A percentile compares a stretch with the other conserved stretches of the same genome.
phyloP scores from a whole-genome alignment of 2,113 vertebrate genomes.

The Eclectus roratus region DNA sequence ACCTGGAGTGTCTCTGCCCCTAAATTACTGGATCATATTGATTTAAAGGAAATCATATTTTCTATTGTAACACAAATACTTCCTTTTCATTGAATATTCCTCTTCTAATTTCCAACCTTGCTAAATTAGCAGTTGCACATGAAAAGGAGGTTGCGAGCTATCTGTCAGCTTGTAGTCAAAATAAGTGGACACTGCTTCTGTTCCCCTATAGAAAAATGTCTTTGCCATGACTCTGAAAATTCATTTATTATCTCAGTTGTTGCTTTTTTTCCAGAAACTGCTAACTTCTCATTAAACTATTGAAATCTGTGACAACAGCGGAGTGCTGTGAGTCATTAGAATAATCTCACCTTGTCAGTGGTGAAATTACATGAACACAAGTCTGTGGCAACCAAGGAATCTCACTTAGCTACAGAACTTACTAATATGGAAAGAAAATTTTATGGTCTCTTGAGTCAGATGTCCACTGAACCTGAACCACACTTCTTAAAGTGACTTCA shows the following conservation, averaged over 20 bases:
- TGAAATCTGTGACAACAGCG: neutral
- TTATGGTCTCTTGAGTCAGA: neutral
- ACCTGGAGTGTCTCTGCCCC: neutral
- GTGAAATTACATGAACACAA: neutral
- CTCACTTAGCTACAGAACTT: neutral
- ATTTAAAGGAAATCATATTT: neutral
- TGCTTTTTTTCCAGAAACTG: neutral
- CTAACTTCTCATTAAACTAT: neutral
- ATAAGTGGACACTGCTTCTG: neutral
- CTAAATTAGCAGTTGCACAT: neutral
- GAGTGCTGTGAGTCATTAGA: neutral
- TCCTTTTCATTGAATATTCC: neutral
- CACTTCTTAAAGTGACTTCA: neutral
- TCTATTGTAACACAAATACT: neutral
- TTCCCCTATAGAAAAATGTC: neutral
- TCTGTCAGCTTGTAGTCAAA: neutral
- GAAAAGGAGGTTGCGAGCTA: neutral
- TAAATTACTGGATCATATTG: neutral
- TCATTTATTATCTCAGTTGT: neutral
- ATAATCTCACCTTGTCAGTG: slow-evolving; percentile 8
- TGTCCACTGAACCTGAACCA: neutral
- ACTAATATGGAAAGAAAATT: neutral
- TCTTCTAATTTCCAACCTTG: neutral
- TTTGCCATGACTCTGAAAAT: neutral
- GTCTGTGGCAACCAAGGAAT: neutral